phyloP scores from a whole-genome alignment of 2,888 invertebrate species.

The Agonum fuliginosum region DNA sequence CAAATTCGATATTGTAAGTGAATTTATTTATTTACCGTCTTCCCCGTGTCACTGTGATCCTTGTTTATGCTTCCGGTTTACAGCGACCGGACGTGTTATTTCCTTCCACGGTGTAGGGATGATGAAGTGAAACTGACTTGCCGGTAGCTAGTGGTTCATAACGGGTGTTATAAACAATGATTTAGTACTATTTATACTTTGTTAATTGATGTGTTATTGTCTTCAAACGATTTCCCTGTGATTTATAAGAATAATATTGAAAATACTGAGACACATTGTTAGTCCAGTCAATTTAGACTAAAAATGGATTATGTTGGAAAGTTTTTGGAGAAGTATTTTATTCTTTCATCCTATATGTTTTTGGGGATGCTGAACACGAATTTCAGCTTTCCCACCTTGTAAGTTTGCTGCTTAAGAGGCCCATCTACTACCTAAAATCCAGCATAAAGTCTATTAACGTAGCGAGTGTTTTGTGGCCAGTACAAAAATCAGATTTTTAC shows the following conservation, averaged over 20 bases:
- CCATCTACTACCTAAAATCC: too few species aligned
- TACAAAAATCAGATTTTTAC: too few species aligned
- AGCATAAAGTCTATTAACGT: too few species aligned
- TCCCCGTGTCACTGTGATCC: conserved; percentile 26
- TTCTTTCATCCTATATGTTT: too few species aligned
- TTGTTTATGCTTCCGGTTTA: conserved; percentile 45
- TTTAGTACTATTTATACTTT: background rate
- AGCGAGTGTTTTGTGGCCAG: too few species aligned
- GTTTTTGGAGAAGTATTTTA: too few species aligned
- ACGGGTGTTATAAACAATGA: background rate
- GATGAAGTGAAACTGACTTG: conserved; percentile 30
- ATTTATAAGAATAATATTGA: background rate
- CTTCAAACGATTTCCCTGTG: background rate
- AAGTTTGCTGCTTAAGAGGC: too few species aligned
- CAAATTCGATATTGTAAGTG: conserved; percentile 29
- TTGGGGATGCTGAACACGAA: too few species aligned
- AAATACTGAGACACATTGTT: too few species aligned
- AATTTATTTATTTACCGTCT: conserved; percentile 43
- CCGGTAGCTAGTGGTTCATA: background rate
- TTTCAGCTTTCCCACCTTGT: too few species aligned
- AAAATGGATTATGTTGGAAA: too few species aligned
- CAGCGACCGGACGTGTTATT: conserved; percentile 11
- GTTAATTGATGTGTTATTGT: conserved; percentile 17
- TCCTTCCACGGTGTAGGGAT: background rate
- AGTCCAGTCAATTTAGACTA: too few species aligned